Conservation (phyloP, 2,888 invertebrate genomes). For the Coenonympha glycerion region DNA sequence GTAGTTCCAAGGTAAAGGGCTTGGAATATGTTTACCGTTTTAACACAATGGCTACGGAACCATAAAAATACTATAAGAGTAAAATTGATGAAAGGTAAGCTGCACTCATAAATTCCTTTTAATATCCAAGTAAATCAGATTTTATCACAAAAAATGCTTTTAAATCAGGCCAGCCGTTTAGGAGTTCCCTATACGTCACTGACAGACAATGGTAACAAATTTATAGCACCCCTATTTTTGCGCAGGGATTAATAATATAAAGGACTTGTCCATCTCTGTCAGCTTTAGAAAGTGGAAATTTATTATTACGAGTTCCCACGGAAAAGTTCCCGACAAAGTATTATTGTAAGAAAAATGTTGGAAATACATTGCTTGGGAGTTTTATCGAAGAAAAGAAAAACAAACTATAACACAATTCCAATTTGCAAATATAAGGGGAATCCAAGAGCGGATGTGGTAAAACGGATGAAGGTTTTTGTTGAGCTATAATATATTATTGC, state of each 20-base stretch:
- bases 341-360: neutral
- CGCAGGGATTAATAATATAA: neutral
- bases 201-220: neutral
- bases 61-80: too few relatives aligned
- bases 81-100: too few relatives aligned
- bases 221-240: neutral
- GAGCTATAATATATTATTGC: neutral
- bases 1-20: too few relatives aligned
- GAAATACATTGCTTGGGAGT: neutral
- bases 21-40: too few relatives aligned
- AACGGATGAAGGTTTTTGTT: neutral
- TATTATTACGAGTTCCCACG: neutral
- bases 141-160: too few relatives aligned
- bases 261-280: neutral
- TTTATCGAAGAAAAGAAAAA: neutral
- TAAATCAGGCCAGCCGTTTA: too few relatives aligned
- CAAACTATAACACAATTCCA: neutral
- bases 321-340: neutral
- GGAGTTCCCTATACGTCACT: too few relatives aligned
- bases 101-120: too few relatives aligned
- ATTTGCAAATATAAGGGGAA: slow-evolving; percentile 3
- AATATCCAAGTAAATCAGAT: too few relatives aligned
- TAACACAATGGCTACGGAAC: too few relatives aligned
- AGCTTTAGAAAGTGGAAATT: neutral
- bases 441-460: neutral